Evolutionary conservation across 2,113 vertebrate genomes (phyloP), one percentile per base, ranked within the genome.

Genomic region (Melanerpes formicivorus): DNA sequence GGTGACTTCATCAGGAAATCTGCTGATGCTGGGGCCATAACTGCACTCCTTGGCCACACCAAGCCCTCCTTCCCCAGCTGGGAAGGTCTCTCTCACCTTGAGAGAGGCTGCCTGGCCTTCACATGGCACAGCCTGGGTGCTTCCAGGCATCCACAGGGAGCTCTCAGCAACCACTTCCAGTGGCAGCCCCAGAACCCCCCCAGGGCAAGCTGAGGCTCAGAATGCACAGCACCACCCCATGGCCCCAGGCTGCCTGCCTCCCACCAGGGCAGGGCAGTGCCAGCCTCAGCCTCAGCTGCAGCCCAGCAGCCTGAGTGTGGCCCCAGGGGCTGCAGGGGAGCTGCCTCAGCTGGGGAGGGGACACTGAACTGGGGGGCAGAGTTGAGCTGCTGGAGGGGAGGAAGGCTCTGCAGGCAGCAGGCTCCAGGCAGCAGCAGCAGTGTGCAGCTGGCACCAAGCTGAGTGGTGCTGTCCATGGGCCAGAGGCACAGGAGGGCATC

Each of bases 21-120:
- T 92, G 90, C 95, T 96, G 93, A 96, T 91, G 89, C 59, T 0
- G 5, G 65, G 72, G 65, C 79, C 67, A 40, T 90, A 80, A 93
- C 85, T 72, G 77, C 73, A 84, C 46, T 93, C 85, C 14, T 23
- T 90, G 87, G 76, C 83, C 76, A 85, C 65, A 80, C 73, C 58
- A 85, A 75, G 87, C 11, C 18, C 37, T 4, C 55, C 76, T 76
- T 78, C 78, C 84, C 48, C 0, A 1, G 7, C 40, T 71, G 29
- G 55, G 58, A 94, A 96, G 84, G 75, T 93, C 56, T 87, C 40
- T 74, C 67, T 93, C 89, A 92, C 95, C 87, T 96, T 96, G 94
- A 85, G 80, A 37, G 37, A 37, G 37, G 84, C 50, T 0, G 0
- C 19, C 54, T 16, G 11, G 29, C 26, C 59, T 92, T 83, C 62